phyloP scores from a whole-genome alignment of 2,888 invertebrate genomes.

The Himalopsyche kuldschensis region DNA sequence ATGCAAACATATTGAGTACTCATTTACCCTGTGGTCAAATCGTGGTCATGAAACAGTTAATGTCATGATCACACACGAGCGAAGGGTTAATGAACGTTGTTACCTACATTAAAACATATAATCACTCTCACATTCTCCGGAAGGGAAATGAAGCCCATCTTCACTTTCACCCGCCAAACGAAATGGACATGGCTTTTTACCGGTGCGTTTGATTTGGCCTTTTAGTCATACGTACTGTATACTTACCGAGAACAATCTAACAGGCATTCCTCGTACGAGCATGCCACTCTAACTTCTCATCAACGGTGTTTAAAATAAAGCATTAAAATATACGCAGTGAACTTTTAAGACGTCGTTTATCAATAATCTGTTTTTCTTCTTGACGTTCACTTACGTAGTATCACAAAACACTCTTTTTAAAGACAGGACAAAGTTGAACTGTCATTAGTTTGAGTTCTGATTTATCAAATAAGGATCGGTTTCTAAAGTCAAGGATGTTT shows the following conservation, averaged over 20 bases:
- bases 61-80: neutral
- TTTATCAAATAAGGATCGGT: too few species aligned
- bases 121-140: neutral
- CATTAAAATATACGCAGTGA: too few species aligned
- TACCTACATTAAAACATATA: neutral
- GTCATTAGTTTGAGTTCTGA: too few species aligned
- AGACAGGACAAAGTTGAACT: too few species aligned
- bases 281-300: neutral
- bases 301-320: too few species aligned
- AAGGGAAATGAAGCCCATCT: constrained; percentile 7
- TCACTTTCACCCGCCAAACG: constrained; percentile 15
- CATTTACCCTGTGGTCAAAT: neutral
- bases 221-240: neutral
- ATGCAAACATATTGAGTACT: too few species aligned
- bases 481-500: too few species aligned
- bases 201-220: neutral
- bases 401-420: too few species aligned
- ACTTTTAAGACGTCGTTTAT: too few species aligned
- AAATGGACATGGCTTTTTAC: neutral
- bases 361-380: too few species aligned
- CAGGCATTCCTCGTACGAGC: neutral
- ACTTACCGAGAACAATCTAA: neutral
- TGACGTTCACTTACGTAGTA: too few species aligned
- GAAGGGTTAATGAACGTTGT: constrained; percentile 5
- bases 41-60: neutral